phyloP scores from a whole-genome alignment of 2,888 invertebrate genomes.

The Aporophyla lueneburgensis region DNA sequence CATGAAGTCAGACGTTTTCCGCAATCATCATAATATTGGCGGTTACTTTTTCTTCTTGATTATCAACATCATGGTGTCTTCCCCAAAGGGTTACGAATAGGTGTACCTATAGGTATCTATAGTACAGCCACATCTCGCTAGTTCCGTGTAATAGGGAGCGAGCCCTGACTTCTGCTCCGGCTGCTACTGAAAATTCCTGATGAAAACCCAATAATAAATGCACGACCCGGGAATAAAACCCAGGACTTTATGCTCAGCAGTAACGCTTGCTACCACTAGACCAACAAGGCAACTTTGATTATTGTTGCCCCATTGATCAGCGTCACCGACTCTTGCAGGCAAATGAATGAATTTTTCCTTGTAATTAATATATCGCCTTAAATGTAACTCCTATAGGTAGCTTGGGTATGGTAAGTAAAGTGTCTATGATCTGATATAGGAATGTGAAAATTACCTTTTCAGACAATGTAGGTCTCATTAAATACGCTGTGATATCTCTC shows the following conservation, averaged over 20 bases:
- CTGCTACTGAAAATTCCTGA: too few species aligned
- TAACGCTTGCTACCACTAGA: background rate
- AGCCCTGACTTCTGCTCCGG: too few species aligned
- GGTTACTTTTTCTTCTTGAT: background rate
- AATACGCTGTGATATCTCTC: background rate
- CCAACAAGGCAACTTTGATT: background rate
- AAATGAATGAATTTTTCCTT: conserved; percentile 3
- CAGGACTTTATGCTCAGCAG: too few species aligned
- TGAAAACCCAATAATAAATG: too few species aligned
- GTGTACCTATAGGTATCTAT: too few species aligned
- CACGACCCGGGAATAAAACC: too few species aligned
- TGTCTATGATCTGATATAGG: conserved; percentile 6
- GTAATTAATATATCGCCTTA: conserved; percentile 8
- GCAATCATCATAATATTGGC: background rate
- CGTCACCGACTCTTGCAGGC: background rate
- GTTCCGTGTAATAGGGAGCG: too few species aligned
- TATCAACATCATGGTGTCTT: background rate
- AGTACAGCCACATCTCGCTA: too few species aligned
- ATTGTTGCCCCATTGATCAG: background rate
- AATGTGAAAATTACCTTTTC: conserved; percentile 27
- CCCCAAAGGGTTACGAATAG: too few species aligned
- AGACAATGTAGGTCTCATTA: conserved; percentile 40
- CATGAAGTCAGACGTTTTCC: background rate
- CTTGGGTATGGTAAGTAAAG: background rate
- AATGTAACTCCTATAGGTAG: conserved; percentile 1